Percentiles rank a stretch among this genome's conserved stretches.
phyloP scores from a whole-genome alignment of 2,888 invertebrate species.

The Torymus aiolomorphi region DNA sequence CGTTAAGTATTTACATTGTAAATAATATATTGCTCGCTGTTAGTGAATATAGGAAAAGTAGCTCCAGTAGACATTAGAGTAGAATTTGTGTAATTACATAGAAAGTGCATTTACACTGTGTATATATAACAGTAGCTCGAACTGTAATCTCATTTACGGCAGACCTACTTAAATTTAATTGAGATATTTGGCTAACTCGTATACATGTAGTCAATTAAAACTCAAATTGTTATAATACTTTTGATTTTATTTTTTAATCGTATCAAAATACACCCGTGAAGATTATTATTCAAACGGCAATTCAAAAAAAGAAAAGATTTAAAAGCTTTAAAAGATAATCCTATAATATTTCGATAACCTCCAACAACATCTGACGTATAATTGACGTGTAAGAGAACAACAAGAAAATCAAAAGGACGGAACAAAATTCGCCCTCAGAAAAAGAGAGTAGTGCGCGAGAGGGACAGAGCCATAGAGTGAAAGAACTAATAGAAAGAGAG shows the following conservation, averaged over 20 bases:
- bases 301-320: no score
- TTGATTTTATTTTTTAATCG: no score
- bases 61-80: conserved; percentile 46
- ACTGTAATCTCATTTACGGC: conserved; percentile 50
- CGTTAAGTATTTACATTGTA: no score
- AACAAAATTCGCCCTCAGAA: neutral
- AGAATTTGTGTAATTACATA: conserved; percentile 50
- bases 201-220: neutral
- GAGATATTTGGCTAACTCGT: conserved; percentile 36
- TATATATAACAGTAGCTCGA: conserved; percentile 40
- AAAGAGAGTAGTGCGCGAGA: conserved; percentile 13
- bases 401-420: neutral
- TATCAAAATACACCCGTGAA: no score
- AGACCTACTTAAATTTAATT: conserved; percentile 51
- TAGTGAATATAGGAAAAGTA: conserved; percentile 21
- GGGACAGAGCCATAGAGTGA: conserved; percentile 1
- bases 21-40: no score
- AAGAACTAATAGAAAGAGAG: conserved; percentile 12
- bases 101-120: conserved; percentile 50
- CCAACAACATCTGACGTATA: neutral
- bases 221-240: no score
- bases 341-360: no score
- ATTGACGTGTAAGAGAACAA: conserved; percentile 9
- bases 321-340: no score
- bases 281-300: no score